Conservation (phyloP, 1,140 invertebrate species). For the Aplysia californica region DNA sequence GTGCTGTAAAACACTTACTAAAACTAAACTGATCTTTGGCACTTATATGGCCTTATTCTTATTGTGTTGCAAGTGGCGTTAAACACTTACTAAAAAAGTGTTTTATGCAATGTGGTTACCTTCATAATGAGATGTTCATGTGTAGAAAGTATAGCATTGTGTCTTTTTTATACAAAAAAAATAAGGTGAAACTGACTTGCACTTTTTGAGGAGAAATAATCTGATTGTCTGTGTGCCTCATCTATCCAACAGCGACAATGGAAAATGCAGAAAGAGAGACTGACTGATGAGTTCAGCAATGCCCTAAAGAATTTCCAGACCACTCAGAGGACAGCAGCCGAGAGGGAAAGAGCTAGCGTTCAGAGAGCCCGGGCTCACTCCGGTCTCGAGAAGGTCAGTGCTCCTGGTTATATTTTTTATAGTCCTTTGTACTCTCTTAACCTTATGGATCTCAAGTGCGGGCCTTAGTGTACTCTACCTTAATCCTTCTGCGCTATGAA, state of each 20-base stretch:
- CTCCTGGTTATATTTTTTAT: too few species aligned
- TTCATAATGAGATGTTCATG: not conserved
- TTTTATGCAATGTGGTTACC: not conserved
- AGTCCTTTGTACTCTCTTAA: too few species aligned
- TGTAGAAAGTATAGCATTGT: not conserved
- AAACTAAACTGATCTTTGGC: too few species aligned
- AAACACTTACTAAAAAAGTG: not conserved
- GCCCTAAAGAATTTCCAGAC: conserved; percentile 89
- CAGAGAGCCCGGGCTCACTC: conserved; percentile 71
- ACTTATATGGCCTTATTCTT: too few species aligned
- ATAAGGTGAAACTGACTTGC: too few species aligned
- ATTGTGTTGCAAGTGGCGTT: not conserved
- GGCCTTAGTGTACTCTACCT: too few species aligned
- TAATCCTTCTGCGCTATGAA: too few species aligned
- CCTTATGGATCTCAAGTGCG: too few species aligned
- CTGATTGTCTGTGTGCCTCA: too few species aligned
- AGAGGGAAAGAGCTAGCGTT: conserved; percentile 82
- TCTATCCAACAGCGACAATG: conserved; percentile 77
- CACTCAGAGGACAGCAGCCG: conserved; percentile 82
- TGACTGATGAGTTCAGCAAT: conserved; percentile 93
- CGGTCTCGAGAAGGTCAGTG: conserved; percentile 27
- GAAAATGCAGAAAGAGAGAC: conserved; percentile 90
- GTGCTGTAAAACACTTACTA: too few species aligned
- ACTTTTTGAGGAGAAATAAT: too few species aligned
- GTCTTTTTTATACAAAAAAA: too few species aligned